A percentile compares a stretch with the other conserved stretches of the same genome.
phyloP scores from a whole-genome alignment of 2,797 vertebrate species.

The Danio albolineatus region DNA sequence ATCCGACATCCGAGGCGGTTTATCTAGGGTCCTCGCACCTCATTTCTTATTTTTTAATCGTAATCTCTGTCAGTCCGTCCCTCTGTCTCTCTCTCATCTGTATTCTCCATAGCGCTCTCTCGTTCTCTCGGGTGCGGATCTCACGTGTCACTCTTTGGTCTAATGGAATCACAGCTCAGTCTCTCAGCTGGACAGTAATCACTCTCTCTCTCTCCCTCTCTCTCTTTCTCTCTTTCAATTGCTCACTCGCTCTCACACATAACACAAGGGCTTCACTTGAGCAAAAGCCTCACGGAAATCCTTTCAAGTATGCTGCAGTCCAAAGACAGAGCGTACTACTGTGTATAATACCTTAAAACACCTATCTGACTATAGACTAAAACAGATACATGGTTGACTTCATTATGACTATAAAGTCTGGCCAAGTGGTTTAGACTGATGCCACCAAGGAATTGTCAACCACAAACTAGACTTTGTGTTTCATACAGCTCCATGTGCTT shows the following conservation, averaged over 20 bases:
- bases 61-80: constrained; percentile 20
- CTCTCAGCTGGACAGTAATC: constrained; percentile 50
- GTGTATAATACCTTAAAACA: constrained; percentile 9
- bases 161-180: constrained; percentile 55
- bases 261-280: constrained; percentile 43
- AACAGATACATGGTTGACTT: neutral
- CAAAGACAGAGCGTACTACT: constrained; percentile 17
- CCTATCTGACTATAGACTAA: neutral
- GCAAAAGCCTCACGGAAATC: constrained; percentile 37
- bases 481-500: neutral
- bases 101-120: constrained; percentile 32
- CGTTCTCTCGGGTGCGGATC: constrained; percentile 28
- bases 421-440: neutral
- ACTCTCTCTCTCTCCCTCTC: neutral
- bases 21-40: constrained; percentile 35
- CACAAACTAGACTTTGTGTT: neutral
- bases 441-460: neutral
- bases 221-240: neutral
- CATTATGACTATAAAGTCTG: neutral
- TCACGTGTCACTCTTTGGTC: constrained; percentile 34
- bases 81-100: constrained; percentile 37
- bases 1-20: constrained; percentile 30
- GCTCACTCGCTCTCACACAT: neutral
- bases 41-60: constrained; percentile 26
- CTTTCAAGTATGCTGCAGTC: constrained; percentile 1